Base-by-base conservation (phyloP, 2,888 invertebrate genomes). In the Tiliacea aurago region DNA sequence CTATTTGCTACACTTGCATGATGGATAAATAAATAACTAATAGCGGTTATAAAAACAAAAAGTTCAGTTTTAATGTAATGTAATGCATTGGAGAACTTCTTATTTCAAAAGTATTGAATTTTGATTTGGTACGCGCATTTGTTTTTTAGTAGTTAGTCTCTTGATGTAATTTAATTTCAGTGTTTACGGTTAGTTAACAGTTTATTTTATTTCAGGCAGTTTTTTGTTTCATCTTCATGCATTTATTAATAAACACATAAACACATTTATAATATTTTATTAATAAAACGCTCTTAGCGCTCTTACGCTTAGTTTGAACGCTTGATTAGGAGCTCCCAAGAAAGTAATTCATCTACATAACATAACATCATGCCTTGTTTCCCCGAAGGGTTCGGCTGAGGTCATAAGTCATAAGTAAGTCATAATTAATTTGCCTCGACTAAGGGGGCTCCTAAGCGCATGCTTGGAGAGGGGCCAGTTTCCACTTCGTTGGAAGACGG, bases 11-110 rank as follows among this genome's bases (percentile, higher is more conserved):
- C 64, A 74, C 45, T 71, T 65, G 28, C 79, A 59, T 58, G 75
- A 72, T 83, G 47, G 45, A 80, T 80, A 76, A 80, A 82, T 79
- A 81, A 70, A 78, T 78, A 61, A 61, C 53, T 70, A 72, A 78
- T 69, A 72, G 59, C 61, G 15, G 37, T 4, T 70, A 56, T 66
- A 72, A 79, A 83, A 80, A 72, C 62, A 82, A 80, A 80, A 79
- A 72, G 53, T 58, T n/a, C 55, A 69, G n/a, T 28, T 49, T 43
- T 37, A 58, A 53, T 55, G 43, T 61, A 28, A 28, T 28, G 28
- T 56, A 75, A 70, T 47, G 56, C 71, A 68, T 33, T 64, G 13
- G n/a, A 49, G 47, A 53, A 68, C n/a, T n/a, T n/a, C n/a, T n/a
- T n/a, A n/a, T 80, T 83, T 72, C 71, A 72, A 75, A 80, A 67